Evolutionary conservation across 2,797 vertebrate species (phyloP).

Genomic region (Etheostoma perlongum): DNA sequence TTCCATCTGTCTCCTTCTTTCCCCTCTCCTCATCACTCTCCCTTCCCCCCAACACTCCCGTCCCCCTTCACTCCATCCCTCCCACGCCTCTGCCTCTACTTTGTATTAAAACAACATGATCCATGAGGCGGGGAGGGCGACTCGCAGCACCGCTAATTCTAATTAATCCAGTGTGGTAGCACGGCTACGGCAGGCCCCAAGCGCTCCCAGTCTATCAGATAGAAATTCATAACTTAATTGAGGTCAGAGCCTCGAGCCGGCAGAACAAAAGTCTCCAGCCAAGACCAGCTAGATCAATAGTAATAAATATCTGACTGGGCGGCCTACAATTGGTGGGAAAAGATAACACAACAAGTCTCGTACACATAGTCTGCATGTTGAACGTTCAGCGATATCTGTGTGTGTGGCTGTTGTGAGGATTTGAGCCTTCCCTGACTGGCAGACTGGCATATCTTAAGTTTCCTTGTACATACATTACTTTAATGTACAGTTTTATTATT

Average conservation of each 20-base stretch:
- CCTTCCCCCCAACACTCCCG: conserved; percentile 22
- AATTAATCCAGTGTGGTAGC: conserved; percentile 95
- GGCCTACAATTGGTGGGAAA: conserved; percentile 68
- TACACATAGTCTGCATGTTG: conserved; percentile 49
- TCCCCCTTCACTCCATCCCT: conserved; percentile 58
- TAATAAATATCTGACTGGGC: conserved; percentile 98
- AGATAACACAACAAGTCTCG: conserved; percentile 69
- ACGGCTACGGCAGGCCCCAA: conserved; percentile 86
- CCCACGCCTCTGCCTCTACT: conserved; percentile 81
- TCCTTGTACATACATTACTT: background rate
- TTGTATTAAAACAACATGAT: conserved; percentile 97
- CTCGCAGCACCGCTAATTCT: conserved; percentile 94
- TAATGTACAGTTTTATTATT: background rate
- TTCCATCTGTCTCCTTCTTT: conserved; percentile 43
- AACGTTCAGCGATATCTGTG: conserved; percentile 27
- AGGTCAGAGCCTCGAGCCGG: conserved; percentile 96
- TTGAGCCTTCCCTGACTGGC: background rate
- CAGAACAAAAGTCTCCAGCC: conserved; percentile 98
- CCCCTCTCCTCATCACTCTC: conserved; percentile 69
- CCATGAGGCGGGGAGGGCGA: conserved; percentile 90
- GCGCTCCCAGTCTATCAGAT: conserved; percentile 98
- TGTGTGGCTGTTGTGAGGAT: background rate
- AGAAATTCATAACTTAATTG: conserved; percentile 99
- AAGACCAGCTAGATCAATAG: conserved; percentile 98
- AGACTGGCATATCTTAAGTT: background rate